phyloP scores from a whole-genome alignment of 2,888 invertebrate species.

The Latheticus oryzae region DNA sequence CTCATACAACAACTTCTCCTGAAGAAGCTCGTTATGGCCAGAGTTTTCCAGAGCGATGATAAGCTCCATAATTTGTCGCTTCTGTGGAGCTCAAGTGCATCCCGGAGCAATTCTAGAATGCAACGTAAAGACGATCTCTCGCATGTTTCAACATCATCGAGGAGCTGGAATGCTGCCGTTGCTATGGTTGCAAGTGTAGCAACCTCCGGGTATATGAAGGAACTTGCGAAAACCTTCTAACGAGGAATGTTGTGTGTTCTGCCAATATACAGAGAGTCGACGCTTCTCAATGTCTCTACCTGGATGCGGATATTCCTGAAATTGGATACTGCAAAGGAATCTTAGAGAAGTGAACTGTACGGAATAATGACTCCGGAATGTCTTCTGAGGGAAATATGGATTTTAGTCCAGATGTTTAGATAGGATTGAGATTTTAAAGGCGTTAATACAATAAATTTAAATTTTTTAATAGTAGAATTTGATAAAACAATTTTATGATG shows the following conservation, averaged over 20 bases:
- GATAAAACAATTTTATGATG: no score
- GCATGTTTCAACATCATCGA: conserved; percentile 33
- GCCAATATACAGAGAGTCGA: conserved; percentile 29
- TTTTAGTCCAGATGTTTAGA: conserved; percentile 22
- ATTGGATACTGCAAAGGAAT: conserved; percentile 37
- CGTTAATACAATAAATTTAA: conserved; percentile 23
- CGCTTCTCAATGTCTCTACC: conserved; percentile 29
- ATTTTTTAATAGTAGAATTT: conserved; percentile 30
- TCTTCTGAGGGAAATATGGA: conserved; percentile 30
- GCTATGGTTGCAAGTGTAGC: conserved; percentile 39
- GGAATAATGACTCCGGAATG: conserved; percentile 30
- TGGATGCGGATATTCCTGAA: conserved; percentile 31
- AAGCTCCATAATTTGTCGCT: conserved; percentile 36
- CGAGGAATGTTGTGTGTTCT: conserved; percentile 31
- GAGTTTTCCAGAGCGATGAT: not conserved
- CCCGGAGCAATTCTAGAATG: conserved; percentile 26
- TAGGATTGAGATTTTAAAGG: conserved; percentile 9
- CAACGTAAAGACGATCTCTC: conserved; percentile 30
- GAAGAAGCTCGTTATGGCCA: conserved; percentile 13
- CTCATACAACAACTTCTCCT: no score
- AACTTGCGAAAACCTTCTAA: conserved; percentile 35
- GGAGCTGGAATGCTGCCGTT: conserved; percentile 39
- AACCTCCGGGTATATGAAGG: conserved; percentile 36
- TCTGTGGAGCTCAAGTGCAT: conserved; percentile 26
- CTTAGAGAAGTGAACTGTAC: conserved; percentile 31